These are phyloP conservation scores for Saxicola maurus DNA, from an alignment of 2,797 vertebrate genomes.

Conservation along the genomic window DNA sequence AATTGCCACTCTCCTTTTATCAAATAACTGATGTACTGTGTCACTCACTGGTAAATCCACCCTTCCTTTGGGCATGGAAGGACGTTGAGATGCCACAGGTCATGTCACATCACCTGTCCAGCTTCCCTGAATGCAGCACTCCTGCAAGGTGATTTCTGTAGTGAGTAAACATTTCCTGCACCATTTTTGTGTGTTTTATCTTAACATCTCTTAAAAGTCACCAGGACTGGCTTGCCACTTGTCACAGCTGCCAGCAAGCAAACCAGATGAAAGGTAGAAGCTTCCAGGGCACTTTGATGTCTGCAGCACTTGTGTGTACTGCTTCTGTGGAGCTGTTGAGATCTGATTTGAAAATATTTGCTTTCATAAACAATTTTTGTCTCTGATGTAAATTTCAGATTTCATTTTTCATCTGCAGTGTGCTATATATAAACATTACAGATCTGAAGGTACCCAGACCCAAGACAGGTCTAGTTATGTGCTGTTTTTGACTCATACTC, in stretches of 20 bases:
- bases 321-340: background rate
- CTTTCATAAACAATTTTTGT: slow-evolving; percentile 21
- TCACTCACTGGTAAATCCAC: background rate
- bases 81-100: accelerated
- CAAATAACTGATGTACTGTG: background rate
- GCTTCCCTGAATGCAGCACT: background rate
- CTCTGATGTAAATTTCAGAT: slow-evolving; percentile 7
- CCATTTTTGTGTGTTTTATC: background rate
- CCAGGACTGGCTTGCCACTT: background rate
- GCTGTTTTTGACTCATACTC: background rate
- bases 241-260: background rate
- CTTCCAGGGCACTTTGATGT: slow-evolving; percentile 7
- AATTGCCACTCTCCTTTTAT: background rate
- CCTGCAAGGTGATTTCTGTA: background rate
- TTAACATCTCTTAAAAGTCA: background rate
- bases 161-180: background rate
- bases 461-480: background rate
- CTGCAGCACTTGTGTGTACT: background rate
- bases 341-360: background rate
- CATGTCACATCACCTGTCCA: accelerated
- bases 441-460: background rate
- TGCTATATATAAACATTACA: background rate
- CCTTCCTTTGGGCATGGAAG: background rate
- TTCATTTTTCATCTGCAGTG: background rate
- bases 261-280: background rate